Evolutionary conservation across 2,888 invertebrate species (phyloP), one percentile per base, ranked within the genome.

Genomic region (Hybos culiciformis): DNA sequence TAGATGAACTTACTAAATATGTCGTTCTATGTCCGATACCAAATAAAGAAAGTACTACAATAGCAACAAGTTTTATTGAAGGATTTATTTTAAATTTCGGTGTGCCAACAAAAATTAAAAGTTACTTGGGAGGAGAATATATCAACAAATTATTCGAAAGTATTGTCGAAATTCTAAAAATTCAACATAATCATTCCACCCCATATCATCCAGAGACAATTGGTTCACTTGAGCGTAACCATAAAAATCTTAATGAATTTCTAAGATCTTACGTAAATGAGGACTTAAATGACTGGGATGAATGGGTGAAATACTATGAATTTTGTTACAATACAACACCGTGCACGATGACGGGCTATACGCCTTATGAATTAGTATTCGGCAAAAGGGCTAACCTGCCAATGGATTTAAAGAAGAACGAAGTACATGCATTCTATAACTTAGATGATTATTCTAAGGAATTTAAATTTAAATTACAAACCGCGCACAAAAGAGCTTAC

Each of bases 41-140:
- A 31, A 47, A 45, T 24, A 53, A 50, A 47, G 46, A 49, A 39
- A 49, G 49, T n/a, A 39, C 36, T 9, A 46, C 47, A 1, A 41
- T 52, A 9, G 50, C 48, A 6, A 46, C 37, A 48, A 42, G 45
- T 8, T 43, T 50, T 24, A n/a, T 34, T n/a, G 39, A 47, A 23
- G 40, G 50, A n/a, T 46, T 48, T 31, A 48, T 50, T 29, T 23
- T 47, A 21, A 46, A 38, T 24, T 46, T 39, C 17, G 46, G 44
- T 19, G 26, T 31, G 7, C 40, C 43, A 9, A 46, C 34, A 34
- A 36, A 7, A 9, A 8, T 46, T 6, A 43, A 41, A 41, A 43
- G 43, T 4, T 43, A 46, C 21, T 8, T 33, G 12, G 41, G 46
- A 18, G 41, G 41, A 6, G 37, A 44, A 44, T 44, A 31, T 14